phyloP scores from a whole-genome alignment of 2,113 vertebrate species.

The Alexandromys fortis region DNA sequence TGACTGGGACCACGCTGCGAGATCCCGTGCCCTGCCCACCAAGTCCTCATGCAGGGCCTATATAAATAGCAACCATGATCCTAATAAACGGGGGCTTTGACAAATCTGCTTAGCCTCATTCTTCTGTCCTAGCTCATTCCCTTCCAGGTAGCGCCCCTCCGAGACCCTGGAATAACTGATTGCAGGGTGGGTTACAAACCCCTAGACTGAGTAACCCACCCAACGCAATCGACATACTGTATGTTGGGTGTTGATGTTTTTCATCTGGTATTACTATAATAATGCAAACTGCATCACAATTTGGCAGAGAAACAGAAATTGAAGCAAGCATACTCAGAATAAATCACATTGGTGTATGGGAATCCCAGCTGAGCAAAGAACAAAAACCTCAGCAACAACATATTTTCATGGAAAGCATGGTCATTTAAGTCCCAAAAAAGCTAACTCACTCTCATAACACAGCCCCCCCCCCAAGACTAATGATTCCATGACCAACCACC shows the following conservation, averaged over 20 bases:
- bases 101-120: too few species aligned
- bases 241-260: not conserved
- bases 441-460: not conserved
- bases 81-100: too few species aligned
- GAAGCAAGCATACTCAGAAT: not conserved
- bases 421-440: not conserved
- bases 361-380: not conserved
- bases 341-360: not conserved
- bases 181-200: too few species aligned
- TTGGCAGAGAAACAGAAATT: not conserved
- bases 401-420: not conserved
- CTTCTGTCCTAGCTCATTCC: too few species aligned
- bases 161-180: too few species aligned
- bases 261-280: not conserved
- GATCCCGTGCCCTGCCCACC: too few species aligned
- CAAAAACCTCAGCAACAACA: not conserved
- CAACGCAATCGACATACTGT: too few species aligned
- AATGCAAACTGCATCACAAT: not conserved
- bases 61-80: too few species aligned
- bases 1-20: too few species aligned
- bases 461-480: not conserved
- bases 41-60: too few species aligned
- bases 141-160: too few species aligned
- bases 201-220: too few species aligned
- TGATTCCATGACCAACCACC: not conserved